Conservation (phyloP, 2,888 invertebrate genomes). For the Lissocephala sabroskyi region DNA sequence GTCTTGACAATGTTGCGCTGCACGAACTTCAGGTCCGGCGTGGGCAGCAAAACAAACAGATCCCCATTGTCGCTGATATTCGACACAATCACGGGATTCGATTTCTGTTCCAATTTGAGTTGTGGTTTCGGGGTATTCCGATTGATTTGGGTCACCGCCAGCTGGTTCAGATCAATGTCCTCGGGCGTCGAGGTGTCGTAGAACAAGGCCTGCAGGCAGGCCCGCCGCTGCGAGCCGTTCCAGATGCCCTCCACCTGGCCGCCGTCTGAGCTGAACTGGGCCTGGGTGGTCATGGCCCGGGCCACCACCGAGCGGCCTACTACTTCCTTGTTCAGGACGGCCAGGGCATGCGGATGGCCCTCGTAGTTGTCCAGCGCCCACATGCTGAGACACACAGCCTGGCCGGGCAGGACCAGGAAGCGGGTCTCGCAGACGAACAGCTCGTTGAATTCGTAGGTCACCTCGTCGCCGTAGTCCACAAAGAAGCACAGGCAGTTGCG, state of each 20-base stretch:
- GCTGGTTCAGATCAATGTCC: slow-evolving; percentile 79
- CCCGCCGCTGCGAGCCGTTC: slow-evolving; percentile 21
- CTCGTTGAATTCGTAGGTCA: slow-evolving; percentile 74
- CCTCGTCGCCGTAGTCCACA: slow-evolving; percentile 84
- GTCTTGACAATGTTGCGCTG: slow-evolving; percentile 48
- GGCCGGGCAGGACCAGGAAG: slow-evolving; percentile 79
- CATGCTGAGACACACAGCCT: slow-evolving; percentile 81
- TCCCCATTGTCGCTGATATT: slow-evolving; percentile 69
- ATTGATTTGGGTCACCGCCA: slow-evolving; percentile 75
- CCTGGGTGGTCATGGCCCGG: slow-evolving; percentile 72
- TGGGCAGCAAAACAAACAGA: slow-evolving; percentile 65
- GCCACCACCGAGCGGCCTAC: slow-evolving; percentile 76
- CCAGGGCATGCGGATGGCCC: slow-evolving; percentile 69
- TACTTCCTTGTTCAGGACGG: slow-evolving; percentile 71
- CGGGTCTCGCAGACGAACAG: slow-evolving; percentile 78
- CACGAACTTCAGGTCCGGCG: slow-evolving; percentile 66
- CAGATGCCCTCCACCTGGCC: slow-evolving; percentile 31
- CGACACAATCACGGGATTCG: slow-evolving; percentile 63
- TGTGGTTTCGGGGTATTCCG: slow-evolving; percentile 66
- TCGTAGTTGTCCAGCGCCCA: slow-evolving; percentile 80
- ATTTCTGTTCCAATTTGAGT: slow-evolving; percentile 57
- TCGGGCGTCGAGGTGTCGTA: slow-evolving; percentile 78
- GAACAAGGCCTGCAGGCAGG: slow-evolving; percentile 75
- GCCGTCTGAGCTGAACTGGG: slow-evolving; percentile 45
- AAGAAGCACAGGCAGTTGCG: slow-evolving; percentile 77